Evolutionary conservation across 1,140 invertebrate genomes (phyloP).

Genomic region (Sarcophaga bullata): DNA sequence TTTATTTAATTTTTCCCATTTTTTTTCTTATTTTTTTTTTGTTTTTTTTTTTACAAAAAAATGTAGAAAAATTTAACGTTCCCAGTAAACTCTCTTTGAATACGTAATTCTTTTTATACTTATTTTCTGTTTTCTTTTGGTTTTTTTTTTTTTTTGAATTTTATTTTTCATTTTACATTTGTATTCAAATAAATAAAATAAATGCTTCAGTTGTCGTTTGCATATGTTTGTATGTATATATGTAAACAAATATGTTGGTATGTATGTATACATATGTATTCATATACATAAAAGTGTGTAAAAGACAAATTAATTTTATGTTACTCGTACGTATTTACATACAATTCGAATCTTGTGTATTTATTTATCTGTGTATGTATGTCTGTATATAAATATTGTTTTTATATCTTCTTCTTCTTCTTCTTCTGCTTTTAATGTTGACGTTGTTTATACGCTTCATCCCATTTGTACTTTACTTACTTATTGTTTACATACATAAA

Average conservation of each 20-base stretch:
- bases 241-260: too few relatives aligned
- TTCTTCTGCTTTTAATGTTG: too few relatives aligned
- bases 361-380: neutral
- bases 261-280: neutral
- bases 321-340: neutral
- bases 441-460: too few relatives aligned
- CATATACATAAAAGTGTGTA: neutral
- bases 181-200: constrained; percentile 20
- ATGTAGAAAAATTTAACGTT: constrained; percentile 40
- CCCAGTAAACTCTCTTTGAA: constrained; percentile 37
- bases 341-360: too few relatives aligned
- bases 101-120: constrained; percentile 24
- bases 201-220: constrained; percentile 12
- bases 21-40: neutral
- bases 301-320: constrained; percentile 40
- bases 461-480: too few relatives aligned
- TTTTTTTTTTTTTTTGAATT: too few relatives aligned
- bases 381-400: neutral
- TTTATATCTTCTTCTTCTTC: too few relatives aligned
- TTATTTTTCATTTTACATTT: too few relatives aligned
- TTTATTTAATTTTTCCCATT: constrained; percentile 19
- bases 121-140: too few relatives aligned
- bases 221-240: neutral
- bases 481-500: neutral
- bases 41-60: constrained; percentile 32